phyloP scores from a whole-genome alignment of 2,888 invertebrate species.

The Sesia apiformis region DNA sequence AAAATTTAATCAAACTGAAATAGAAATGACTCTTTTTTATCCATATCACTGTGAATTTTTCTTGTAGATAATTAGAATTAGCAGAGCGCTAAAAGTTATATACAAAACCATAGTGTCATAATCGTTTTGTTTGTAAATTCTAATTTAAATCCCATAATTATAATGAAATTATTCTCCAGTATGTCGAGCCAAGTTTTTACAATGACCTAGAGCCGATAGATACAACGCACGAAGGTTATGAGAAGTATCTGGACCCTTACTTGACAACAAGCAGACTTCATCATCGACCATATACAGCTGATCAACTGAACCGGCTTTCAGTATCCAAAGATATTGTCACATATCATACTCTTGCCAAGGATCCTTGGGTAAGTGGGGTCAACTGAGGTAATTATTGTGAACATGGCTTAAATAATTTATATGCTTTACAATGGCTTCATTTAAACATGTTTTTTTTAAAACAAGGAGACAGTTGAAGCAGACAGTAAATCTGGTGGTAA shows the following conservation, averaged over 20 bases:
- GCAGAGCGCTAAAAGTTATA: no score
- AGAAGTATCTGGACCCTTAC: constrained; percentile 58
- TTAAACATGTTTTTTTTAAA: no score
- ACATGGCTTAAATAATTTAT: no score
- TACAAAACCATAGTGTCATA: no score
- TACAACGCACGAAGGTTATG: constrained; percentile 54
- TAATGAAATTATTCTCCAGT: constrained; percentile 17
- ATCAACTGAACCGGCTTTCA: constrained; percentile 36
- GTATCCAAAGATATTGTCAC: constrained; percentile 47
- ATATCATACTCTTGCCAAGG: constrained; percentile 49
- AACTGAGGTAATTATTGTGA: no score
- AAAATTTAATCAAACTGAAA: no score
- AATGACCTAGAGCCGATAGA: constrained; percentile 44
- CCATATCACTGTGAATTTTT: no score
- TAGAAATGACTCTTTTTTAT: no score
- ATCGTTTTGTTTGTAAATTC: neutral
- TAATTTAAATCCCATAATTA: neutral
- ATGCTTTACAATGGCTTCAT: no score
- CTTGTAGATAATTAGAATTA: no score
- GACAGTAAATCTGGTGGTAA: no score
- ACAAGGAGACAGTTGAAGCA: no score
- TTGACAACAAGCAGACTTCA: constrained; percentile 51
- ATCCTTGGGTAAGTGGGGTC: constrained; percentile 38
- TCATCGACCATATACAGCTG: constrained; percentile 51
- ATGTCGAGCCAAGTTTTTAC: constrained; percentile 30